Evolutionary conservation across 2,888 invertebrate species (phyloP), one percentile per base, ranked within the genome.

Genomic region (Ernsta delagoae): DNA sequence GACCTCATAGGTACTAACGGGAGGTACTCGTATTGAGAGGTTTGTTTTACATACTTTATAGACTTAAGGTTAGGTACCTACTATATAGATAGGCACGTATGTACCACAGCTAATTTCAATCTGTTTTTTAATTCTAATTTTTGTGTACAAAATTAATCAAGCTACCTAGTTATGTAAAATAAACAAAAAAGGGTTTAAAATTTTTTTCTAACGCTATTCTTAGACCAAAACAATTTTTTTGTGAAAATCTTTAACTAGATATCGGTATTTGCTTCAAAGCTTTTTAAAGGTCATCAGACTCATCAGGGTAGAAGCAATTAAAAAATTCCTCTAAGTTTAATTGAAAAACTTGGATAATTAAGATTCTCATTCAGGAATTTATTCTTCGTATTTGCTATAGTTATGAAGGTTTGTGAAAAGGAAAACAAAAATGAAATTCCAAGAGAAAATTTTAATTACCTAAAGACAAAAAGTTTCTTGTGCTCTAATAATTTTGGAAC

Each of bases 291-390:
- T 48, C 61, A 36, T 50, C 48, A 31, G 48, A 36, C 45, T 50
- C n/a, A n/a, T n/a, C n/a, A n/a, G n/a, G n/a, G n/a, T n/a, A 61
- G 16, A 61, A 61, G 48, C 36, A 61, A 61, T 61, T 61, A 61
- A 50, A 43, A 61, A 61, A 36, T 50, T 61, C 61, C 12, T 50
- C 31, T 1, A 48, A 61, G 12, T 61, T 61, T 36, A n/a, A n/a
- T 61, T 50, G 3, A 12, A 12, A 16, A 61, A 61, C 50, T 61
- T 61, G 12, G 61, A 50, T 61, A 61, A 61, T 61, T 61, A 61
- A 61, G 48, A 11, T 50, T 61, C 34, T 50, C 34, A 5, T 45
- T 50, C n/a, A 57, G 9, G 5, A 16, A 24, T 53, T 39, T 39
- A 39, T 53, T 24, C 12, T 31, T 53, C 48, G 11, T 12, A 11